Evolutionary conservation across 2,113 vertebrate species (phyloP).

Genomic region (Periophthalmodon schlosseri): DNA sequence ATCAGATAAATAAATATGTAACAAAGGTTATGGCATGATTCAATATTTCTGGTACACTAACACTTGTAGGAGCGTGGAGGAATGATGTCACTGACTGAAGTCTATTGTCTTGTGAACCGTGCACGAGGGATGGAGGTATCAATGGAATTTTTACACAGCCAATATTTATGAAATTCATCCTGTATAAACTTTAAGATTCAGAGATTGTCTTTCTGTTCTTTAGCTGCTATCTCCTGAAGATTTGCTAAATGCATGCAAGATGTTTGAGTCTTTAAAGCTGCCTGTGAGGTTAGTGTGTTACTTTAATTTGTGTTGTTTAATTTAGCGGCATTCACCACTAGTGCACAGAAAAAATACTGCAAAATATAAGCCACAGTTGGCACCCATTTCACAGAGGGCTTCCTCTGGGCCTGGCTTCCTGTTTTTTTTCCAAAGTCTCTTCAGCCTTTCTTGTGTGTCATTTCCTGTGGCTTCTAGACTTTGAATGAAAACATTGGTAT

Average conservation of each 20-base stretch:
- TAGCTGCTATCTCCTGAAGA: conserved; percentile 88
- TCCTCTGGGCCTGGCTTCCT: conserved; percentile 76
- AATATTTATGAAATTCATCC: not conserved
- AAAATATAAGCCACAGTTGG: conserved; percentile 18
- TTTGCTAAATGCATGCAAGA: conserved; percentile 93
- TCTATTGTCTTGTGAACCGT: conserved; percentile 95
- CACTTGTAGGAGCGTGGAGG: conserved; percentile 88
- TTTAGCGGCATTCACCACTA: conserved; percentile 10
- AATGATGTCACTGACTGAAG: conserved; percentile 97
- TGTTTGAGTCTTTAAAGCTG: conserved; percentile 90
- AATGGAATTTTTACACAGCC: not conserved
- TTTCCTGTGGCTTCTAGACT: conserved; percentile 64
- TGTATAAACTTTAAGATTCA: not conserved
- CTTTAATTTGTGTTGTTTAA: conserved; percentile 16
- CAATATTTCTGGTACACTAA: not conserved
- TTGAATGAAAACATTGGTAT: conserved; percentile 48
- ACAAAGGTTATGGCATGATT: not conserved
- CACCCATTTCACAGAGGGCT: conserved; percentile 52
- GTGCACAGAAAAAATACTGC: conserved; percentile 14
- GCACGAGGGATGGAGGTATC: conserved; percentile 94
- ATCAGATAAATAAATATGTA: not conserved
- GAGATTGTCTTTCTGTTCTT: not conserved
- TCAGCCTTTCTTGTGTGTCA: conserved; percentile 56
- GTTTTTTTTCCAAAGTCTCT: conserved; percentile 67
- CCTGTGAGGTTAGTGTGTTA: conserved; percentile 84